Percentiles rank a stretch among this genome's conserved stretches.
Conservation (phyloP, 2,888 invertebrate species). For the Sphinx pinastri region DNA sequence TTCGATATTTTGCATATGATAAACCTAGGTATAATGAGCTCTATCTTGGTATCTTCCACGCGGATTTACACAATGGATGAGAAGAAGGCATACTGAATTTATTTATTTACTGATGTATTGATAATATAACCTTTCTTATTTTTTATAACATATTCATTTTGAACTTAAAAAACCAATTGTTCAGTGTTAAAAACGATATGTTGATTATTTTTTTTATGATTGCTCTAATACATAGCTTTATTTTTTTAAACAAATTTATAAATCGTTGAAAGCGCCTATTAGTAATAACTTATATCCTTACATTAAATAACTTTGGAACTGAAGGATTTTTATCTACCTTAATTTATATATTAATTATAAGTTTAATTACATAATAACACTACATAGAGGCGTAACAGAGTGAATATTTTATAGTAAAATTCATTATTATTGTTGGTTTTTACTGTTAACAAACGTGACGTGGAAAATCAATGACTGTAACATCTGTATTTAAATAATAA, state of each 20-base stretch:
- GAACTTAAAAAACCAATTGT: no score
- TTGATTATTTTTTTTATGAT: background rate
- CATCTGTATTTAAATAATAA: constrained; percentile 36
- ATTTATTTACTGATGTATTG: no score
- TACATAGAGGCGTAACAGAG: background rate
- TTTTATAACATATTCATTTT: no score
- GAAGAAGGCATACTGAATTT: no score
- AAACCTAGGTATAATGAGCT: no score
- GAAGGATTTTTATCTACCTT: constrained; percentile 41
- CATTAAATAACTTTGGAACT: constrained; percentile 64
- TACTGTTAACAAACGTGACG: constrained; percentile 28
- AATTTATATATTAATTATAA: constrained; percentile 3
- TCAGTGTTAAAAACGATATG: no score
- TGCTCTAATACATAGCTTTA: background rate
- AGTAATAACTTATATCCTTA: constrained; percentile 32
- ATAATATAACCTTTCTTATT: no score
- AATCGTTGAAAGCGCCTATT: background rate
- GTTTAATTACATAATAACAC: background rate
- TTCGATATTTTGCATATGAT: no score
- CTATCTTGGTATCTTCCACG: no score
- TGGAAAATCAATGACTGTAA: constrained; percentile 1
- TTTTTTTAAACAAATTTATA: background rate
- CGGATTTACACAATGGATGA: no score
- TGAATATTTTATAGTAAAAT: background rate
- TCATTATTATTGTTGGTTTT: background rate